Conservation (phyloP, 2,888 invertebrate genomes). For the Pollenia amentaria region DNA sequence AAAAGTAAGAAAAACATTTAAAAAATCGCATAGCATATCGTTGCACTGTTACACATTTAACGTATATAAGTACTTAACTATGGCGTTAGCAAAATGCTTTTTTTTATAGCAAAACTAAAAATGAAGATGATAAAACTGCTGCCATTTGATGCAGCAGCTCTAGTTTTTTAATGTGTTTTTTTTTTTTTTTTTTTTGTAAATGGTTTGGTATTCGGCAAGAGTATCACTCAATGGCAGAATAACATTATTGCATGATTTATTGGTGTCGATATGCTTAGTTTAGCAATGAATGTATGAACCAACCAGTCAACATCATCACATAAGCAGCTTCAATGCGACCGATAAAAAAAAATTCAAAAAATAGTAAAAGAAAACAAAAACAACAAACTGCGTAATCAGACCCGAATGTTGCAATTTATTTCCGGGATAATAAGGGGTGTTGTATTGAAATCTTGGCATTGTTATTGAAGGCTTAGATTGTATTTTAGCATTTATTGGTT, state of each 20-base stretch:
- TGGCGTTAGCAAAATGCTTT: conserved; percentile 16
- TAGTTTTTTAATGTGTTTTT: too few relatives aligned
- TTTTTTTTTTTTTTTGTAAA: conserved; percentile 5
- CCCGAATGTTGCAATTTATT: conserved; percentile 22
- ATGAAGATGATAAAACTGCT: conserved; percentile 77
- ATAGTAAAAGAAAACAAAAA: conserved; percentile 7
- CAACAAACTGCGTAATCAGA: conserved; percentile 20
- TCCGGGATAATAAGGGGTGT: neutral
- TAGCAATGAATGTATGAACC: conserved; percentile 74
- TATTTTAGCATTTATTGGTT: too few relatives aligned
- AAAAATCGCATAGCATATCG: conserved; percentile 36
- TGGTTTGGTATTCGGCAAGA: conserved; percentile 38
- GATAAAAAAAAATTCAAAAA: conserved; percentile 30
- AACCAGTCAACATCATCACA: conserved; percentile 62
- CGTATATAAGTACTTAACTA: neutral
- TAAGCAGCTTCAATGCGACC: conserved; percentile 56
- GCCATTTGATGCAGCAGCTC: conserved; percentile 49
- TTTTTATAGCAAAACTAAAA: conserved; percentile 61
- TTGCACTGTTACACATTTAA: conserved; percentile 1
- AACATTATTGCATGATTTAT: conserved; percentile 84
- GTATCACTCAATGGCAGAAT: conserved; percentile 63
- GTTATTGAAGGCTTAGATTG: too few relatives aligned
- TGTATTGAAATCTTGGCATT: neutral
- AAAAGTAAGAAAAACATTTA: conserved; percentile 9
- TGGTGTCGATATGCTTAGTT: conserved; percentile 84